Conservation (phyloP, 2,888 invertebrate species). For the Aporophyla lueneburgensis region DNA sequence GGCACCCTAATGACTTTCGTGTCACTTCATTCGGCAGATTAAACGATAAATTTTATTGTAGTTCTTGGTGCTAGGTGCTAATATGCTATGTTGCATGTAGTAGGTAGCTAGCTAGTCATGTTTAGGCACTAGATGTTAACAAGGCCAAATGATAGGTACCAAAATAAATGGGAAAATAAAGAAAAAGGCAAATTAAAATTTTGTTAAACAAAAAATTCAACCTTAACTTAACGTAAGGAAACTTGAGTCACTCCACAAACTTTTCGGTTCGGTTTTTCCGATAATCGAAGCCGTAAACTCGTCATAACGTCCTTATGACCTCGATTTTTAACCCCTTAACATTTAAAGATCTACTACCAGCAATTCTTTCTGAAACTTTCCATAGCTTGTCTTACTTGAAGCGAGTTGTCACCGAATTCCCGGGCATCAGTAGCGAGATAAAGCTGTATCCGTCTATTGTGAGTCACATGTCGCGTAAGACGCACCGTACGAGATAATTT, state of each 20-base stretch:
- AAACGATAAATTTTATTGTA: conserved; percentile 60
- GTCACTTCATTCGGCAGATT: conserved; percentile 69
- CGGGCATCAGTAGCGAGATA: conserved; percentile 78
- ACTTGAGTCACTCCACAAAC: conserved; percentile 28
- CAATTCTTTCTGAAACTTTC: conserved; percentile 33
- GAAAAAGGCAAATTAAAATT: background rate
- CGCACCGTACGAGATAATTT: conserved; percentile 88
- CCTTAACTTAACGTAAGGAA: background rate
- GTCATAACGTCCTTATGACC: background rate
- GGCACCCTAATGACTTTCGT: conserved; percentile 73
- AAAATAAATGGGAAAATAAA: background rate
- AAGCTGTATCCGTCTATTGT: conserved; percentile 85
- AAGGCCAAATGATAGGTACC: background rate
- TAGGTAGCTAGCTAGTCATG: background rate
- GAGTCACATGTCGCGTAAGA: conserved; percentile 87
- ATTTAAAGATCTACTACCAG: conserved; percentile 2
- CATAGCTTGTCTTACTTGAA: conserved; percentile 52
- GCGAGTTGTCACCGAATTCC: conserved; percentile 76
- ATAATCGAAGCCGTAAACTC: conserved; percentile 18
- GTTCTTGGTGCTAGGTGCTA: conserved; percentile 27
- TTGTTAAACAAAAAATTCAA: background rate
- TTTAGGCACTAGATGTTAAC: background rate
- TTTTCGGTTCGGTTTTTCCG: conserved; percentile 15
- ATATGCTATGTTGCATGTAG: background rate
- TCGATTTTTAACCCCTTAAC: conserved; percentile 12